Base-by-base conservation (phyloP, 2,888 invertebrate genomes). In the Pheosia gnoma region DNA sequence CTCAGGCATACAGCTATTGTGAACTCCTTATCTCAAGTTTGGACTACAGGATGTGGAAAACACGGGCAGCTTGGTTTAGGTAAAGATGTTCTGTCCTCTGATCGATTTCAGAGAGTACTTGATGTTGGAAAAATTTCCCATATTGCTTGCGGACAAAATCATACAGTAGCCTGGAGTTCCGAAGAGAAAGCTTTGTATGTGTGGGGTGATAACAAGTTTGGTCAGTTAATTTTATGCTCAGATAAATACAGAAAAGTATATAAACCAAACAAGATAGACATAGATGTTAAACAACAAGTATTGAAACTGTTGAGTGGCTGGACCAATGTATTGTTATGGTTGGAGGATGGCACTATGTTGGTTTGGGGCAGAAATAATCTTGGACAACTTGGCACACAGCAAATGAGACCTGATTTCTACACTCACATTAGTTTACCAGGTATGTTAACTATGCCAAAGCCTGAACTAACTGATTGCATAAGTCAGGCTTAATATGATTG, bases 151-250 rank as follows among this genome's bases (percentile, higher is more conserved):
- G 98, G 98, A 3, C 97, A 98, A 86, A 96, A 97, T 79, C 97
- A 97, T 83, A 96, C 96, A 7, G 84, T 97, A 49, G 95, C 95
- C 45, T 94, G 94, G 94, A 86, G 86, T 63, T 81, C 87, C 49
- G 85, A 86, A 56, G 88, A 94, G 64, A 96, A 95, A 75, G 95
- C 94, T 61, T 90, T 96, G 64, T 97, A 94, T 91, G 95, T 94
- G 11, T 97, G 97, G 95, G 98, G 98, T 39, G 97, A 97, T 78
- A 98, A 98, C 80, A 97, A 96, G 86, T 96, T 96, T 85, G 96
- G 97, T 0, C 98, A 98, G 81, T 87, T 97, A 59, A 95, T 96
- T 10, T 79, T 95, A 9, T 94, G 94, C 73, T 87, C 93, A 60
- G 87, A 89, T 58, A 93, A 93, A 68, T 93, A 93, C 65, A 86